A percentile compares a stretch with the other conserved stretches of the same genome.
phyloP scores from a whole-genome alignment of 1,140 invertebrate genomes.

The Drosophila eugracilis region DNA sequence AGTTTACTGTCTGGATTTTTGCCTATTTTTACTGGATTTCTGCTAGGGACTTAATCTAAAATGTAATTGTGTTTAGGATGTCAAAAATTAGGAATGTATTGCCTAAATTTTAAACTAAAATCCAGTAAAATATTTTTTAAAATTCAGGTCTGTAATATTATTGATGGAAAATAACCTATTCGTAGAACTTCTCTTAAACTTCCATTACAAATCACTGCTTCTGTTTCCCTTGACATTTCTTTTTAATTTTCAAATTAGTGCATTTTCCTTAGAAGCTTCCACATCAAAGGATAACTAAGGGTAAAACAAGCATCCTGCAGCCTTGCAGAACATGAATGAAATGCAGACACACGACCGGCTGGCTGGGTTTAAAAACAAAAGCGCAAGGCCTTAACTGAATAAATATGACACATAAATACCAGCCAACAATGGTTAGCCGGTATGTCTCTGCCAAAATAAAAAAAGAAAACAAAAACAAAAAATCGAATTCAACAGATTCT shows the following conservation, averaged over 20 bases:
- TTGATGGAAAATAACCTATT: no score
- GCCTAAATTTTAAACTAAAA: no score
- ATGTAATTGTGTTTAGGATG: no score
- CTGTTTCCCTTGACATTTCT: no score
- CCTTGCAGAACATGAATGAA: conserved; percentile 49
- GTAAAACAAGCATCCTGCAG: conserved; percentile 29
- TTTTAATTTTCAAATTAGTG: conserved; percentile 13
- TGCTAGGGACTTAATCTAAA: background rate
- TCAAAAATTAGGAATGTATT: no score
- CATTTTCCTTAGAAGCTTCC: background rate
- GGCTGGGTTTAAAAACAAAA: conserved; percentile 56
- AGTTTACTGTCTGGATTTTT: conserved; percentile 5
- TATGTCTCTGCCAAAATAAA: conserved; percentile 25
- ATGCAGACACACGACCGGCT: conserved; percentile 17
- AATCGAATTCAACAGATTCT: conserved; percentile 16
- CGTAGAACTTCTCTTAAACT: no score
- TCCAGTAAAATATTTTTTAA: background rate
- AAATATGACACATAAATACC: conserved; percentile 81
- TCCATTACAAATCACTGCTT: no score
- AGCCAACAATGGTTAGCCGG: conserved; percentile 36
- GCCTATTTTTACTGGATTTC: conserved; percentile 13
- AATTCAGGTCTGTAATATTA: background rate
- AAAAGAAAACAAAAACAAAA: conserved; percentile 15
- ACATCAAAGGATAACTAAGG: conserved; percentile 36
- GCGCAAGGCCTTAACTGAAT: conserved; percentile 75